Percentiles rank a stretch among this genome's conserved stretches.
These are phyloP conservation scores for Mechanitis mazaeus DNA, from an alignment of 2,888 invertebrate genomes.

Conservation along the genomic window DNA sequence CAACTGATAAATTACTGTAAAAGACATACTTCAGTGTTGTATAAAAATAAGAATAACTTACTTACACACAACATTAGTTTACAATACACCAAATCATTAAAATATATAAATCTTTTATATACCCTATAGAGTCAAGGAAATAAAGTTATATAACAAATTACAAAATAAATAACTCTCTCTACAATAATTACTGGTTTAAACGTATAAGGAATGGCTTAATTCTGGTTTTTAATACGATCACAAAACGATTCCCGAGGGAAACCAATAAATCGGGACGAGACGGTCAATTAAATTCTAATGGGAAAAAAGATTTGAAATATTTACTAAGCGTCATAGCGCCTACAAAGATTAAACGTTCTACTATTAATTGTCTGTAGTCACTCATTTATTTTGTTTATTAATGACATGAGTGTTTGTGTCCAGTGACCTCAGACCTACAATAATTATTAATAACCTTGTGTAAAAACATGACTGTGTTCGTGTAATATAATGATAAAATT, in stretches of 20 bases:
- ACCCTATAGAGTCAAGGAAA: not conserved
- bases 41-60: too few relatives aligned
- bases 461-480: too few relatives aligned
- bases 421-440: too few relatives aligned
- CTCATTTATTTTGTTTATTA: constrained; percentile 24
- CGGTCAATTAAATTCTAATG: constrained; percentile 62
- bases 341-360: constrained; percentile 43
- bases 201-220: constrained; percentile 22
- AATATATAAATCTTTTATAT: too few relatives aligned
- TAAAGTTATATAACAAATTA: not conserved
- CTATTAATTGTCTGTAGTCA: constrained; percentile 27
- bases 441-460: too few relatives aligned
- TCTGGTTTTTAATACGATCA: constrained; percentile 22
- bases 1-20: too few relatives aligned
- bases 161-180: not conserved
- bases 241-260: constrained; percentile 40
- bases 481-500: too few relatives aligned
- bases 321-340: constrained; percentile 46
- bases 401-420: not conserved
- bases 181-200: constrained; percentile 20
- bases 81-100: too few relatives aligned
- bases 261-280: constrained; percentile 59
- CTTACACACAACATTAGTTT: too few relatives aligned
- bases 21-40: too few relatives aligned
- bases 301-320: constrained; percentile 28